Evolutionary conservation across 2,113 vertebrate species (phyloP).

Genomic region (Oreotrochilus melanogaster): DNA sequence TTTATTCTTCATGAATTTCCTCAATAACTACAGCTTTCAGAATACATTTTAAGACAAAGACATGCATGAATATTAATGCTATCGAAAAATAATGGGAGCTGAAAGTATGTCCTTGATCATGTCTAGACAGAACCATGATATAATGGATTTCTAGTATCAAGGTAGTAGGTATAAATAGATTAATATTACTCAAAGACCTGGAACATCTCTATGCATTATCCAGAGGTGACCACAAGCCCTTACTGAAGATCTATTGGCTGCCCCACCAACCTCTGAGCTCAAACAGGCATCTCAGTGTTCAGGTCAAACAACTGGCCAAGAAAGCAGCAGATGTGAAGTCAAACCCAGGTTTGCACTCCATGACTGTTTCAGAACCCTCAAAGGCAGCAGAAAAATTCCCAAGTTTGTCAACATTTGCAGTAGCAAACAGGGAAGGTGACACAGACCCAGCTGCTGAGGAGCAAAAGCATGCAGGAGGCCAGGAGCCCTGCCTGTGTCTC

Average conservation of each 20-base stretch:
- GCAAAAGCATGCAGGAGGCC: background rate
- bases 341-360: background rate
- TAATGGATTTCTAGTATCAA: slow-evolving; percentile 46
- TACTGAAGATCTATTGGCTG: background rate
- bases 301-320: background rate
- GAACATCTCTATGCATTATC: background rate
- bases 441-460: background rate
- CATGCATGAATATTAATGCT: slow-evolving; percentile 47
- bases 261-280: background rate
- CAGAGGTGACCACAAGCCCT: background rate
- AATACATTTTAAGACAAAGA: slow-evolving; percentile 34
- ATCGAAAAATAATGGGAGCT: slow-evolving; percentile 19
- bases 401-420: background rate
- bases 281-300: background rate
- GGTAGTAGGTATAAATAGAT: slow-evolving; percentile 57
- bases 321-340: rapidly evolving
- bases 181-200: slow-evolving; percentile 22
- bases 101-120: slow-evolving; percentile 48
- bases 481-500: background rate
- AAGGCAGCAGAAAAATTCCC: background rate
- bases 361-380: background rate
- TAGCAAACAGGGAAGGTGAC: background rate
- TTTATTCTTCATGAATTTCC: background rate
- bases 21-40: slow-evolving; percentile 39
- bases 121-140: slow-evolving; percentile 51